A percentile compares a stretch with the other conserved stretches of the same genome.
phyloP scores from a whole-genome alignment of 2,113 vertebrate species.

The Hystrix brachyura region DNA sequence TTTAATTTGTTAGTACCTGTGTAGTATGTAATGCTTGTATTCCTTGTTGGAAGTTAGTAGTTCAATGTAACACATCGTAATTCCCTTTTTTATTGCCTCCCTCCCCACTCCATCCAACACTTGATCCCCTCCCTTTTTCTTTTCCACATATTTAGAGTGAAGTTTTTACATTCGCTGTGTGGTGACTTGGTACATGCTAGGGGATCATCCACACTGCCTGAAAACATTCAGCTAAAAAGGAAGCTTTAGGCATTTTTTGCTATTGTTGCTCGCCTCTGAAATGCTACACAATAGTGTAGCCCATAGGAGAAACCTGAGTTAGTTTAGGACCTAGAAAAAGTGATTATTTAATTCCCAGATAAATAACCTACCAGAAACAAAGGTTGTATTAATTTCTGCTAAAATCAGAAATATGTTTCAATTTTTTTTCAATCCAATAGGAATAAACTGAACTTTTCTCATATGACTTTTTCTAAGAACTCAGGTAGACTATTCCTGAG shows the following conservation, averaged over 20 bases:
- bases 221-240: slow-evolving; percentile 1
- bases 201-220: not conserved
- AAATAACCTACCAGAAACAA: not conserved
- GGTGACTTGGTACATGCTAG: not conserved
- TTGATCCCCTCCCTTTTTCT: not conserved
- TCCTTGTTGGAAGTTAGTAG: not conserved
- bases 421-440: not conserved
- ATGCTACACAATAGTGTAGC: not conserved
- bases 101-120: not conserved
- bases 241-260: not conserved
- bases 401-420: not conserved
- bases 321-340: not conserved
- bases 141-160: not conserved
- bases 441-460: not conserved
- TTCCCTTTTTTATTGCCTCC: not conserved
- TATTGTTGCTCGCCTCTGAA: not conserved
- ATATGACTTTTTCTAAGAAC: not conserved
- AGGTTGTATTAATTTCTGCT: not conserved
- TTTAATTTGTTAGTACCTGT: not conserved
- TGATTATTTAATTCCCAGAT: not conserved
- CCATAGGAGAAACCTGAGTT: not conserved
- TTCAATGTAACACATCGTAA: not conserved
- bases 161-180: not conserved
- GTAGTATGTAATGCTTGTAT: not conserved
- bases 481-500: not conserved